phyloP scores from a whole-genome alignment of 2,888 invertebrate species.

The Dermolepida albohirtum region DNA sequence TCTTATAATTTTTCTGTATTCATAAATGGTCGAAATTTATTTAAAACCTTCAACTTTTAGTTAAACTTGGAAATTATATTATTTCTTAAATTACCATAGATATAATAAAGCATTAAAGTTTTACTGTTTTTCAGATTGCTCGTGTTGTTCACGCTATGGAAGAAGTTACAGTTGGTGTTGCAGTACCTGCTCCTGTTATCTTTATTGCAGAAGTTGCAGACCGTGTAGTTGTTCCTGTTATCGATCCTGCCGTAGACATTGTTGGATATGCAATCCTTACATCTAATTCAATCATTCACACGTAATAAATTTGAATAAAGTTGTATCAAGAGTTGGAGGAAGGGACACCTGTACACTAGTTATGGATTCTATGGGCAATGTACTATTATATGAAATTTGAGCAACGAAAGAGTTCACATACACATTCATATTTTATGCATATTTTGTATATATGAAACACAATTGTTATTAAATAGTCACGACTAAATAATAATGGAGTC shows the following conservation, averaged over 20 bases:
- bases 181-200: conserved; percentile 39
- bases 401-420: conserved; percentile 18
- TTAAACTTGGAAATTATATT: no score
- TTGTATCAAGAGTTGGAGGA: conserved; percentile 6
- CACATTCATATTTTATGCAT: conserved; percentile 29
- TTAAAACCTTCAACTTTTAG: no score
- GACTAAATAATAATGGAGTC: background rate
- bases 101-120: background rate
- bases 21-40: no score
- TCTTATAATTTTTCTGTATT: no score
- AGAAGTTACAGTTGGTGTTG: conserved; percentile 43
- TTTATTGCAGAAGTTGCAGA: conserved; percentile 39
- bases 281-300: conserved; percentile 24
- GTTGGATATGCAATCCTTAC: conserved; percentile 42
- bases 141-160: conserved; percentile 38
- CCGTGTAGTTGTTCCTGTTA: conserved; percentile 41
- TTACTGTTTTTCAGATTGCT: conserved; percentile 37
- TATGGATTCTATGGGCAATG: conserved; percentile 13
- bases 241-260: conserved; percentile 40
- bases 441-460: background rate
- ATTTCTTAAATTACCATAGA: background rate
- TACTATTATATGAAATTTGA: conserved; percentile 12
- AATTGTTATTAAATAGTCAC: background rate
- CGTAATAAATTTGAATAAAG: conserved; percentile 5
- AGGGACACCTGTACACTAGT: conserved; percentile 19